phyloP scores from a whole-genome alignment of 2,888 invertebrate genomes.

The Pecten maximus region DNA sequence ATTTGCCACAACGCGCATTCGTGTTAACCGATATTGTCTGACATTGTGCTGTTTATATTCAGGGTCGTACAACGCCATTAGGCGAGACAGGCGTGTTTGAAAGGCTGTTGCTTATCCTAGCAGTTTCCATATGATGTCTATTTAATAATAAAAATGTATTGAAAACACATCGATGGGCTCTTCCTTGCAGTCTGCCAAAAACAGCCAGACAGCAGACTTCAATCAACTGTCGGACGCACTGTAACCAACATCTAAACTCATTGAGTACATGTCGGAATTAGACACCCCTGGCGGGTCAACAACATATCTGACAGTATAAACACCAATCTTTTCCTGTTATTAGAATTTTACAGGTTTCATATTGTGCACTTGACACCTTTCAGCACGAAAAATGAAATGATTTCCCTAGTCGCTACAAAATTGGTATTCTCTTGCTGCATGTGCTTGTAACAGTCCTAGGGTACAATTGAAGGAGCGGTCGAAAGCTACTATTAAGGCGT shows the following conservation, averaged over 20 bases:
- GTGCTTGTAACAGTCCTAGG: background rate
- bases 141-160: background rate
- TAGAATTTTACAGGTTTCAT: background rate
- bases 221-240: background rate
- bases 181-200: background rate
- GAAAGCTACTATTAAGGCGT: no score
- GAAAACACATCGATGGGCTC: background rate
- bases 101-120: background rate
- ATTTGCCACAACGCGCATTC: no score
- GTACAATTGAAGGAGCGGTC: background rate
- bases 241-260: background rate
- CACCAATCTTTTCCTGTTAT: background rate
- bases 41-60: background rate
- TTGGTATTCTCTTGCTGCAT: background rate
- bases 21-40: background rate
- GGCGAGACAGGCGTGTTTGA: background rate
- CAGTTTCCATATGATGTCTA: background rate
- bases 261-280: background rate
- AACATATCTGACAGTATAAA: background rate
- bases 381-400: background rate
- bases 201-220: background rate
- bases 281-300: background rate
- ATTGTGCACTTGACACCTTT: conserved; percentile 3
- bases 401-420: background rate
- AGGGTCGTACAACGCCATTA: background rate